Evolutionary conservation across 2,113 vertebrate species (phyloP).

Genomic region (Isichthys henryi): DNA sequence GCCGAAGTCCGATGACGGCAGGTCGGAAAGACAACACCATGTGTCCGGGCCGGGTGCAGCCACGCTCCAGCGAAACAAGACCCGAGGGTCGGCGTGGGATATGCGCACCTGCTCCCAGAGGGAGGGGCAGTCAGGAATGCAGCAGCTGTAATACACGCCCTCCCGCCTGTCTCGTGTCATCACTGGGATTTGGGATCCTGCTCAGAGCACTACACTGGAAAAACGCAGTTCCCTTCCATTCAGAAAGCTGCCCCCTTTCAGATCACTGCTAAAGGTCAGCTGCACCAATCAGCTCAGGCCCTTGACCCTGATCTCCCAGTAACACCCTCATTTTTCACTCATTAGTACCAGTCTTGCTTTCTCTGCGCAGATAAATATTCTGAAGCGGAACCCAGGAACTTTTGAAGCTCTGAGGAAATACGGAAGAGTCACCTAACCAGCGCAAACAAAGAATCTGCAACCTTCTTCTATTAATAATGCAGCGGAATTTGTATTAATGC

Average conservation of each 20-base stretch:
- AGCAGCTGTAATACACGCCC: neutral
- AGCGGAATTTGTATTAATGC: neutral
- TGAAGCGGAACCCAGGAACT: neutral
- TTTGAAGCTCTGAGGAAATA: neutral
- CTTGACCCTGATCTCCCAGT: neutral
- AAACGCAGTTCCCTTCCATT: neutral
- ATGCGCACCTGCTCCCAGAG: neutral
- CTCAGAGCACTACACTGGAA: neutral
- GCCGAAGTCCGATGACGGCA: neutral
- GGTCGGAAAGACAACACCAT: neutral
- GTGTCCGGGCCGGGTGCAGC: neutral
- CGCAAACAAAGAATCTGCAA: neutral
- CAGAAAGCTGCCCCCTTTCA: neutral
- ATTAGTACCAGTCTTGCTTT: neutral
- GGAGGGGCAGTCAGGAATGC: conserved; percentile 1
- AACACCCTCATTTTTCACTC: neutral
- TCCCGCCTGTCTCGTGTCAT: neutral
- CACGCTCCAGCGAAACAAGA: neutral
- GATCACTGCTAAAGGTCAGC: neutral
- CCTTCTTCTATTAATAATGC: neutral
- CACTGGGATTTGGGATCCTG: neutral
- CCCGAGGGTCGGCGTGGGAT: neutral
- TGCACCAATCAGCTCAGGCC: neutral
- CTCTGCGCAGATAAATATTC: neutral
- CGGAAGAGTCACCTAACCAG: neutral